Evolutionary conservation across 2,888 invertebrate genomes (phyloP), one percentile per base, ranked within the genome.

Genomic region (Sisyra nigra): DNA sequence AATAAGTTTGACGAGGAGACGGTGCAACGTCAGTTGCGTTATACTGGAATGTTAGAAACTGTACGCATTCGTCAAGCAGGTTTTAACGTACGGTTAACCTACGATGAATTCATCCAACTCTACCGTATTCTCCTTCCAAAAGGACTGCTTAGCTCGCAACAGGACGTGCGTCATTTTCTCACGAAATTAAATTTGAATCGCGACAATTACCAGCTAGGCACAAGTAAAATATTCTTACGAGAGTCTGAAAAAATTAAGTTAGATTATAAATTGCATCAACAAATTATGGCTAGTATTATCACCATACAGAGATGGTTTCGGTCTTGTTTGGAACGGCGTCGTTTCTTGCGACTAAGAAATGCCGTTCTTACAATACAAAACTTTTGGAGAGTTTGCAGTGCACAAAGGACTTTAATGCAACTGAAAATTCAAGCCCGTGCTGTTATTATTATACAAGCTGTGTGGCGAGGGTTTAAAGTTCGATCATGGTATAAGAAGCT

Each of bases 1-100:
- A 91, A 91, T 59, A 79, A 80, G 50, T 94, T 94, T 63, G 91
- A 93, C 60, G 88, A 93, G 54, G 87, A 88, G 48, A 87, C 92
- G 0, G 92, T 94, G 7, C 82, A 92, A 54, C 70, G 92, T 41
- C 84, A 88, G 59, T 67, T 96, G 45, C 71, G 93, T 8, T 96
- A 96, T 63, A 94, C 94, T 0, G 96, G 96, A 47, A 96, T 94
- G 94, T 58, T 96, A 54, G 94, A 94, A 59, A 96, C 94, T 0
- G 94, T 94, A 10, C 70, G 92, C 52, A 94, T 96, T 48, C 69
- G 94, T 40, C 88, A 92, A 57, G 92, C 93, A 2, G 94, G 94
- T 2, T 96, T 93, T 66, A 92, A 92, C 61, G 92, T 94, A 47
- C 72, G 94, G 30, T 72, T 94, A 30, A 83, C 87, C 0, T 93